These are phyloP conservation scores for Hemithea aestivaria DNA, from an alignment of 2,888 invertebrate genomes.

Conservation along the genomic window DNA sequence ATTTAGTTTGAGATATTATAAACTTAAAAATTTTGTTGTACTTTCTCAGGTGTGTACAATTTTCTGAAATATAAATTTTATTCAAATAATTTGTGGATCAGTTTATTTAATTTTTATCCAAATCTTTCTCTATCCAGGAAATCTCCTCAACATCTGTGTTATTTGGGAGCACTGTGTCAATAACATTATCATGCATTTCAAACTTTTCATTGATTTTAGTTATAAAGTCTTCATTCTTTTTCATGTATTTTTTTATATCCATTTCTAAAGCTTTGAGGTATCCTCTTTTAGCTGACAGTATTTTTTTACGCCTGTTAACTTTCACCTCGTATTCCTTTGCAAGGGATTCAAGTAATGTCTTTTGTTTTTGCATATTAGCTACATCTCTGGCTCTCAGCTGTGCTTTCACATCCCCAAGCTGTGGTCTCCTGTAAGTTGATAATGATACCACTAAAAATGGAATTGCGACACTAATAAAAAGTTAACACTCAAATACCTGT, in stretches of 20 bases:
- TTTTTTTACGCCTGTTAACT: slow-evolving; percentile 57
- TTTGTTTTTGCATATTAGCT: slow-evolving; percentile 60
- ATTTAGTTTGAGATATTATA: slow-evolving; percentile 57
- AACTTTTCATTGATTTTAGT: slow-evolving; percentile 52
- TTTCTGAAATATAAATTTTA: slow-evolving; percentile 78
- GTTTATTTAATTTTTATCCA: slow-evolving; percentile 50
- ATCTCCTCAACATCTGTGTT: slow-evolving; percentile 42
- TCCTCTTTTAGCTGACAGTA: slow-evolving; percentile 58
- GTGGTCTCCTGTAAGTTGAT: slow-evolving; percentile 72
- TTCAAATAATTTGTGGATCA: slow-evolving; percentile 55
- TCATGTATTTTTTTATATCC: slow-evolving; percentile 67
- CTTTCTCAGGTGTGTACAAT: slow-evolving; percentile 76
- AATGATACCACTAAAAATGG: too few species aligned
- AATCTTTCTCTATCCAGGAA: slow-evolving; percentile 49
- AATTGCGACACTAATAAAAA: too few species aligned
- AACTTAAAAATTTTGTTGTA: slow-evolving; percentile 67
- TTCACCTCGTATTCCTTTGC: slow-evolving; percentile 63
- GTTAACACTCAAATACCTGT: slow-evolving; percentile 26
- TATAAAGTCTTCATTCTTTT: slow-evolving; percentile 61
- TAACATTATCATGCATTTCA: slow-evolving; percentile 47
- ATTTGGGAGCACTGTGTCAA: slow-evolving; percentile 34
- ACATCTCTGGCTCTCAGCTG: slow-evolving; percentile 61
- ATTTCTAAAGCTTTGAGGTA: slow-evolving; percentile 64
- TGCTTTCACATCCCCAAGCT: slow-evolving; percentile 56
- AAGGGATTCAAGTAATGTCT: slow-evolving; percentile 50